phyloP scores from a whole-genome alignment of 2,888 invertebrate species.

The Caenorhabditis becei region DNA sequence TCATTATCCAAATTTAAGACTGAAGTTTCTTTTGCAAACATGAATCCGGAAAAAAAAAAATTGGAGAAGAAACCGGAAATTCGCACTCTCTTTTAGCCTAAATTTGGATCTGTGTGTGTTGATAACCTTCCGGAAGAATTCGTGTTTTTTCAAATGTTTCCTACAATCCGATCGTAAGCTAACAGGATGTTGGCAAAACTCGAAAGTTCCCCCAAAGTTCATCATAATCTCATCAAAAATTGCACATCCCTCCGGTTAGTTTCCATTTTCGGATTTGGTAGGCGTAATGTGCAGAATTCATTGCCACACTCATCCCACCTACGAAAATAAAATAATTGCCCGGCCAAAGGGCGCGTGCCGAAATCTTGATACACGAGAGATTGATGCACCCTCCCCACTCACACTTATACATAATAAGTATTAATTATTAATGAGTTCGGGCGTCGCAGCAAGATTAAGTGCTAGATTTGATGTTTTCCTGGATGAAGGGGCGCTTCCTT shows the following conservation, averaged over 20 bases:
- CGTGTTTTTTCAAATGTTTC: conserved; percentile 30
- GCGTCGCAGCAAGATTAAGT: conserved; percentile 52
- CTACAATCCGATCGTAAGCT: background rate
- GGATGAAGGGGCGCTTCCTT: conserved; percentile 36
- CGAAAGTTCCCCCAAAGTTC: conserved; percentile 34
- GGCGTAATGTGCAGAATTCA: conserved; percentile 26
- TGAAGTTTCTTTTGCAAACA: conserved; percentile 9
- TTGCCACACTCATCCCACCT: conserved; percentile 25
- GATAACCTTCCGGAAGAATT: conserved; percentile 36
- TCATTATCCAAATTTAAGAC: conserved; percentile 28
- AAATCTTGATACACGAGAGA: conserved; percentile 47
- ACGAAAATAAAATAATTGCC: conserved; percentile 52
- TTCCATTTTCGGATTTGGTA: conserved; percentile 12
- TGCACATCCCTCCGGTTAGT: conserved; percentile 18
- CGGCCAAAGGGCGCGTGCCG: conserved; percentile 30
- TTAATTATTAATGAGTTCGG: conserved; percentile 64
- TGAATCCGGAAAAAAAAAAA: conserved; percentile 9
- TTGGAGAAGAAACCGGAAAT: conserved; percentile 41
- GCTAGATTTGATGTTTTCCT: conserved; percentile 53
- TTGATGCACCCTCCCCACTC: conserved; percentile 60
- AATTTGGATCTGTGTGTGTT: conserved; percentile 19
- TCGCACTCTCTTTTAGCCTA: conserved; percentile 41
- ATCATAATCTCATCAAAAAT: conserved; percentile 48
- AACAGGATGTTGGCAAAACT: background rate
- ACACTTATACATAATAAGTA: conserved; percentile 62